phyloP scores from a whole-genome alignment of 1,140 invertebrate species.

The Drosophila asahinai region DNA sequence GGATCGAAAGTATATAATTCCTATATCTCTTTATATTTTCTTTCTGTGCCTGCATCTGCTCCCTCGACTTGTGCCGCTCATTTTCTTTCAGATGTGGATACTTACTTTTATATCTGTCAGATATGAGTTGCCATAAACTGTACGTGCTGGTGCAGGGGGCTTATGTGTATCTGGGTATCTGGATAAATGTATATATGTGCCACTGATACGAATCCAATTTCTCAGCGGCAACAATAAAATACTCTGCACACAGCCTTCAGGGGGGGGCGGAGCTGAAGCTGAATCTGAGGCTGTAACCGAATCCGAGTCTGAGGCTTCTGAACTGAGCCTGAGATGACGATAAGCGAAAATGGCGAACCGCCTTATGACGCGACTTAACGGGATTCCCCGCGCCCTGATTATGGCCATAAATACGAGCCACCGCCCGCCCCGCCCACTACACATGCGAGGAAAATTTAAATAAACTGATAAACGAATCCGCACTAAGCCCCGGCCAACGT shows the following conservation, averaged over 20 bases:
- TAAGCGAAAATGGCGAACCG: slow-evolving; percentile 77
- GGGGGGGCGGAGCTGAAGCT: slow-evolving; percentile 51
- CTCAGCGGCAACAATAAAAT: slow-evolving; percentile 73
- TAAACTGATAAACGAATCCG: slow-evolving; percentile 76
- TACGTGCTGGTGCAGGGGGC: slow-evolving; percentile 50
- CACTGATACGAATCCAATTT: slow-evolving; percentile 82
- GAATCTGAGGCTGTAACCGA: slow-evolving; percentile 14
- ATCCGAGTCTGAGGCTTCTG: slow-evolving; percentile 18
- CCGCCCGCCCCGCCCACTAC: slow-evolving; percentile 7
- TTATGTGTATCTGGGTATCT: slow-evolving; percentile 33
- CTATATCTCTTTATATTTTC: neutral
- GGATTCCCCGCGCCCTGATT: slow-evolving; percentile 77
- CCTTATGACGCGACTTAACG: slow-evolving; percentile 81
- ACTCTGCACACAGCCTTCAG: slow-evolving; percentile 32
- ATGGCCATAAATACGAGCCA: slow-evolving; percentile 70
- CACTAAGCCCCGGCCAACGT: slow-evolving; percentile 61
- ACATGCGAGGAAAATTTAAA: slow-evolving; percentile 59
- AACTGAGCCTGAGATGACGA: slow-evolving; percentile 43
- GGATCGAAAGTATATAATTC: neutral
- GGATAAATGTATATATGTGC: slow-evolving; percentile 34
- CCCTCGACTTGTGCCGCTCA: neutral
- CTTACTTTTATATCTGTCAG: slow-evolving; percentile 70
- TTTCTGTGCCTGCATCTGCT: slow-evolving; percentile 14
- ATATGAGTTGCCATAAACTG: slow-evolving; percentile 83
- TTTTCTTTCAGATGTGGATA: slow-evolving; percentile 20